A percentile compares a stretch with the other conserved stretches of the same genome.
Conservation (phyloP, 2,113 vertebrate genomes). For the Tichodroma muraria region DNA sequence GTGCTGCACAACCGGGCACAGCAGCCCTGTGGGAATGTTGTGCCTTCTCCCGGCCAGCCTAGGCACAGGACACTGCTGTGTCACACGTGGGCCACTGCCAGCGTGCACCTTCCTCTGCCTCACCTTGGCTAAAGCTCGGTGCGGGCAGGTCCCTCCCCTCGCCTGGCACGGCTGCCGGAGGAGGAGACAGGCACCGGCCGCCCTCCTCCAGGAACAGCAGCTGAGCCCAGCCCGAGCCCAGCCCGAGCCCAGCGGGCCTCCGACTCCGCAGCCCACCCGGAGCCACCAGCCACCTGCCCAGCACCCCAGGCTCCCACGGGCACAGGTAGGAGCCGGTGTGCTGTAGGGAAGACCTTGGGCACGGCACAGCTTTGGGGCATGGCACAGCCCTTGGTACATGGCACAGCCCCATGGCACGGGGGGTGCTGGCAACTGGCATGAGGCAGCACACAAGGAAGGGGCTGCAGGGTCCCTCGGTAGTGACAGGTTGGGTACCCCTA, state of each 20-base stretch:
- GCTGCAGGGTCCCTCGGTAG: background rate
- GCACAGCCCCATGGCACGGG: background rate
- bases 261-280: background rate
- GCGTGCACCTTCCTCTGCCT: slow-evolving; percentile 19
- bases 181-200: slow-evolving; percentile 46
- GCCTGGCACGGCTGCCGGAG: slow-evolving; percentile 53
- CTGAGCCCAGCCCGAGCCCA: background rate
- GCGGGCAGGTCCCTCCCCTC: slow-evolving; percentile 25
- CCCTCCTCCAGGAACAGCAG: slow-evolving; percentile 48
- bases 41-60: background rate
- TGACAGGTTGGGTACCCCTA: background rate
- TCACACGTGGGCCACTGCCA: background rate
- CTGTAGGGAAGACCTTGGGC: background rate
- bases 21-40: background rate
- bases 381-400: background rate
- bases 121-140: slow-evolving; percentile 6
- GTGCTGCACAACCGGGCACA: background rate
- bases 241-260: background rate
- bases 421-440: background rate
- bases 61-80: background rate
- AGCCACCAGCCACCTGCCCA: background rate
- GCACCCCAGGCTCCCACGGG: background rate
- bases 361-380: background rate
- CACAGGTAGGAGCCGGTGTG: slow-evolving; percentile 11
- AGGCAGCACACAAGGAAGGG: background rate